Base-by-base conservation (phyloP, 2,113 vertebrate species). In the Antechinus stuartii region DNA sequence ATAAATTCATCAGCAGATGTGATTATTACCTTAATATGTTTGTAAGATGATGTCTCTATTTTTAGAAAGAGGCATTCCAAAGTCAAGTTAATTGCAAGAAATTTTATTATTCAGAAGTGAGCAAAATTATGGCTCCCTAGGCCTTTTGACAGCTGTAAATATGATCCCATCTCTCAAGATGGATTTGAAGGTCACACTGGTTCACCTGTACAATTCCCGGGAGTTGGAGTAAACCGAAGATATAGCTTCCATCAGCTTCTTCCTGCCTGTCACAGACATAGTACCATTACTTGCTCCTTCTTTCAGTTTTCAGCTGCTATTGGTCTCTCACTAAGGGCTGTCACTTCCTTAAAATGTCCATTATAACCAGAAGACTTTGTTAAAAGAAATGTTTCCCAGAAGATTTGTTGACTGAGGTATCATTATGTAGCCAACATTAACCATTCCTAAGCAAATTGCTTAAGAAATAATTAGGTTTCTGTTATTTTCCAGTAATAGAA, bases 391-490 rank as follows among this genome's bases (percentile, higher is more conserved):
- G 24, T 68, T 92, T 89, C 54, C 54, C 3, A 50, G 53, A 90
- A 93, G 90, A 93, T 61, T 47, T 94, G 55, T 94, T 93, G 93
- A 93, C 90, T 90, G 92, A 84, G 46, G 54, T 84, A 84, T 89
- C 16, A 22, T 90, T 27, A 8, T 84, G 22, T 46, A n/a, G 92
- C n/a, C 93, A 90, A 50, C 57, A 54, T 68, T 90, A 90, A 26
- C 54, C 19, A n/a, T 90, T 90, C 92, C 92, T 95, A 95, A 89
- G 10, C 35, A 19, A 76, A 89, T 49, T 95, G 96, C 42, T 89
- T 92, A 96, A 94, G n/a, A 90, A 68, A 84, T 96, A 94, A 95
- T 95, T 92, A 90, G 52, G 94, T 50, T 96, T 91, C 91, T 91
- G 68, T 42, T 42, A 84, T 84, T 84, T 84, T 84, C 35, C 35